phyloP scores from a whole-genome alignment of 2,113 vertebrate genomes.

The Myrmecophaga tridactyla region DNA sequence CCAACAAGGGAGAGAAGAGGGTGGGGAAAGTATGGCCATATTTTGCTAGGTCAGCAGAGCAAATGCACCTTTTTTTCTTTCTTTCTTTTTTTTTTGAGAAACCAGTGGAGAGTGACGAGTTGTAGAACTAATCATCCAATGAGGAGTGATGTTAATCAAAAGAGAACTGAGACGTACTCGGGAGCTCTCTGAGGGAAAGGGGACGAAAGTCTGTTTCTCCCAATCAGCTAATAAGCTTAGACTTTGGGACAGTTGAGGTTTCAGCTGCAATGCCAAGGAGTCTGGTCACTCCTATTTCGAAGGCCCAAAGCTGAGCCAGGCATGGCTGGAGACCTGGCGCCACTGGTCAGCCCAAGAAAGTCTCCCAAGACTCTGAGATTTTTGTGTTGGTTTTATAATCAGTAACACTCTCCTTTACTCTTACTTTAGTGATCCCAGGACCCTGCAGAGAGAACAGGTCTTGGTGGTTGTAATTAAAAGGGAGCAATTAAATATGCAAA shows the following conservation, averaged over 20 bases:
- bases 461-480: constrained; percentile 26
- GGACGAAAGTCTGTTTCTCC: background rate
- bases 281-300: background rate
- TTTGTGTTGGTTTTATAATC: background rate
- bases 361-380: background rate
- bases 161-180: background rate
- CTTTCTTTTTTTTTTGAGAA: background rate
- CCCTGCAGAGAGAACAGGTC: background rate
- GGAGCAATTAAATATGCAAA: background rate
- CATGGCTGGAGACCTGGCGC: background rate
- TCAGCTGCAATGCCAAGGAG: background rate
- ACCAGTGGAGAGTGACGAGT: background rate
- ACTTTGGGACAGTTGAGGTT: background rate
- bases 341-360: background rate
- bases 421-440: constrained; percentile 15
- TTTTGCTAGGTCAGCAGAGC: background rate
- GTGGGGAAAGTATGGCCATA: background rate
- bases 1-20: background rate
- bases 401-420: constrained; percentile 14
- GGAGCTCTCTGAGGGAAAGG: background rate
- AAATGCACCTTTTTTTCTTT: background rate
- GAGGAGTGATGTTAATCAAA: background rate
- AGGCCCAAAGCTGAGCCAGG: background rate
- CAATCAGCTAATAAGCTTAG: background rate
- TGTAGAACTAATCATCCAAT: background rate